Conservation (phyloP, 2,888 invertebrate species). For the Drosophila tanythrix region DNA sequence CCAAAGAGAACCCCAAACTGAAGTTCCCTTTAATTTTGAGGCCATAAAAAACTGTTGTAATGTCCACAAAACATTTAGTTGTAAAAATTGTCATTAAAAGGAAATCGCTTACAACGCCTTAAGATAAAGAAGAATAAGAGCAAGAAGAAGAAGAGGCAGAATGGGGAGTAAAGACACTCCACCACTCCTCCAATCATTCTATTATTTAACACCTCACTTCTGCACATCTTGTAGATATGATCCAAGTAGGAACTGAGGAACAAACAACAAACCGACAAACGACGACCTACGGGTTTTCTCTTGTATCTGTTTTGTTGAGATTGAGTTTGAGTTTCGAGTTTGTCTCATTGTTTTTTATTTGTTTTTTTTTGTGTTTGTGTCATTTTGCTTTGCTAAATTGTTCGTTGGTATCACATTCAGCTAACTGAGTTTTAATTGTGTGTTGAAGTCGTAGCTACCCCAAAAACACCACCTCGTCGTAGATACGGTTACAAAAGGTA, state of each 20-base stretch:
- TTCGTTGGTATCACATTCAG: slow-evolving; percentile 59
- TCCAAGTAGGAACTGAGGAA: neutral
- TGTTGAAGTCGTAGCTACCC: slow-evolving; percentile 4
- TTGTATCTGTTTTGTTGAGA: slow-evolving; percentile 3
- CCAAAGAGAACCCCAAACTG: slow-evolving; percentile 10
- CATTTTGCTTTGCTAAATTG: slow-evolving; percentile 59
- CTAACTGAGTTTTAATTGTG: slow-evolving; percentile 72
- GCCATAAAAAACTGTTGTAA: slow-evolving; percentile 57
- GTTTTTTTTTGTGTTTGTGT: slow-evolving; percentile 32
- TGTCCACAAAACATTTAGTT: slow-evolving; percentile 55
- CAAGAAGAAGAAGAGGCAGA: neutral
- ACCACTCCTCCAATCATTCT: neutral
- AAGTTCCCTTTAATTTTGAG: slow-evolving; percentile 58
- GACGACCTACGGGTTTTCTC: neutral
- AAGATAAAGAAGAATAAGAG: neutral
- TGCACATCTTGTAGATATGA: slow-evolving; percentile 7
- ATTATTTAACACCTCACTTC: slow-evolving; percentile 11
- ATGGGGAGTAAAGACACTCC: neutral
- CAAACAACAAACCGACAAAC: neutral
- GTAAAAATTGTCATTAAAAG: slow-evolving; percentile 69
- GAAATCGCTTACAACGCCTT: slow-evolving; percentile 66
- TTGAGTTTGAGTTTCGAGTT: slow-evolving; percentile 8
- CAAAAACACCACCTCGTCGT: slow-evolving; percentile 3
- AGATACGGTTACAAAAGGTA: slow-evolving; percentile 52
- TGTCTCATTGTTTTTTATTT: slow-evolving; percentile 18